Conservation (phyloP, 2,113 vertebrate genomes). For the Pithys albifrons region DNA sequence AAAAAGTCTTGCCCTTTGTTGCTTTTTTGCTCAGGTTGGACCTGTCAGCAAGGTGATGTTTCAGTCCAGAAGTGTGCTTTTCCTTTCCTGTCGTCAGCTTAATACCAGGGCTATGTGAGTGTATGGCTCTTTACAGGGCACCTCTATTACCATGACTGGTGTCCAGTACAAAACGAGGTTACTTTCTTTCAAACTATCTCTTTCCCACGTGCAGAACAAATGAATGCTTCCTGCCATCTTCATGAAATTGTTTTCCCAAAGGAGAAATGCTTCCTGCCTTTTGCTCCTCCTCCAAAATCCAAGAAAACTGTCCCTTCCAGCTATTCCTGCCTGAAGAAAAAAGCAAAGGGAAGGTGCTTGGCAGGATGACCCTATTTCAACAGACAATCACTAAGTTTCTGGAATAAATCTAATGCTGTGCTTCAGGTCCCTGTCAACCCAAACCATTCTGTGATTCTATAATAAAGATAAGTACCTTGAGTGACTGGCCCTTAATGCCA, state of each 20-base stretch:
- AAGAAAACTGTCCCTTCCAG: not conserved
- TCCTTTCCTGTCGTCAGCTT: not conserved
- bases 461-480: not conserved
- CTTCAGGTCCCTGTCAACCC: not conserved
- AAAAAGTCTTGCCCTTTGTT: not conserved
- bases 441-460: not conserved
- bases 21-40: not conserved
- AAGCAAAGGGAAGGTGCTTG: not conserved
- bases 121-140: not conserved
- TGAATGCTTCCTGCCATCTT: not conserved
- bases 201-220: not conserved
- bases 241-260: not conserved
- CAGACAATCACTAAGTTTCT: not conserved
- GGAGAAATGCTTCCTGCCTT: not conserved
- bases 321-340: not conserved
- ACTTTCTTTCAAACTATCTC: not conserved
- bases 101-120: not conserved
- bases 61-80: not conserved
- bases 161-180: not conserved
- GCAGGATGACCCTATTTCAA: not conserved
- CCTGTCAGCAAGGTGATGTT: not conserved
- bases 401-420: not conserved
- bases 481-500: not conserved
- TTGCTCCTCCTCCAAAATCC: not conserved
- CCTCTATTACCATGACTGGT: not conserved